Evolutionary conservation across 2,113 vertebrate genomes (phyloP), one percentile per base, ranked within the genome.

Genomic region (Talpa occidentalis): DNA sequence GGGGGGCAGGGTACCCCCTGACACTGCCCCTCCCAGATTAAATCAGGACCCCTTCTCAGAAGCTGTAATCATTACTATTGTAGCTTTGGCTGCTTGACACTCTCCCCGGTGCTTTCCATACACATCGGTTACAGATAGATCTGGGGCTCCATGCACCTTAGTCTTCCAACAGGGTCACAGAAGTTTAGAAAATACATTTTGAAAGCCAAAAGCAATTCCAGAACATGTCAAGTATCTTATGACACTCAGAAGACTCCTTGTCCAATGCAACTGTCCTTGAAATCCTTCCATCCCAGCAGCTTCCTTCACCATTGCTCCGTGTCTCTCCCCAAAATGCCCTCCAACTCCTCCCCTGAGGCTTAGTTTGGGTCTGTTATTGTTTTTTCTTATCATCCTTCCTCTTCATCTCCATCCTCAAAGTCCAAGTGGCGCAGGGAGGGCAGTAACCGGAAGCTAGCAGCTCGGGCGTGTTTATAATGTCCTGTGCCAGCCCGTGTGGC

Each of bases 391-490:
- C 32, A 14, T 17, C 8, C 52, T 66, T 56, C 4, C 37, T 77
- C 52, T 66, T 37, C 28, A 26, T 72, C 66, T 72, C 67, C 21
- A 88, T 16, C 30, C 56, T 59, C 19, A 11, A 59, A 74, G 70
- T 64, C 54, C 37, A 37, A 70, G 78, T 72, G 67, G 19, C 28
- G 32, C 15, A 5, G n/a, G 40, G 54, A 79, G 40, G 16, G 28
- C 8, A 28, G 30, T n/a, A 30, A 11, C 16, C 21, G 4, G 3
- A 1, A 66, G 15, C 26, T 10, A 28, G 32, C 17, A 15, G 40
- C 24, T 10, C 32, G 10, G 56, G 11, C 5, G 0, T 8, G 1
- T 9, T 37, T 49, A 7, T 12, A 28, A 21, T 16, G 10, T 32
- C 17, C 2, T 35, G 52, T 52, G 60, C 60, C 22, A 6, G 12